phyloP scores from a whole-genome alignment of 2,888 invertebrate species.

The Chloromyia formosa region DNA sequence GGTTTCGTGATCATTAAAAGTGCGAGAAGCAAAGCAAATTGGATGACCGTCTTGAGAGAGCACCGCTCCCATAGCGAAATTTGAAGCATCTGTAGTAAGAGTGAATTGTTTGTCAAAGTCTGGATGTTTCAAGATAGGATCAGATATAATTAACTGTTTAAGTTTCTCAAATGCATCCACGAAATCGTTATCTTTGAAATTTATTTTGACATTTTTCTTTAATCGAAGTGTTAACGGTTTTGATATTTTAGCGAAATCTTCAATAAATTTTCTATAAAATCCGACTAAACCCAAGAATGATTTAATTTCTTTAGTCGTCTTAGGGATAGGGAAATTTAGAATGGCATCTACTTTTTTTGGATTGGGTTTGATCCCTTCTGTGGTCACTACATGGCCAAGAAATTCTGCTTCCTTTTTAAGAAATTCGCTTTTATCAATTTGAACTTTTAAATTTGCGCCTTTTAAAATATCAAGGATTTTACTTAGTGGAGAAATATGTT shows the following conservation, averaged over 20 bases:
- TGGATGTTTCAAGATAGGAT: conserved; percentile 46
- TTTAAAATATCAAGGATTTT: conserved; percentile 51
- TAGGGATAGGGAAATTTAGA: conserved; percentile 51
- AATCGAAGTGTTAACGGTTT: neutral
- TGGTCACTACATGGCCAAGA: conserved; percentile 54
- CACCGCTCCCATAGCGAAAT: conserved; percentile 49
- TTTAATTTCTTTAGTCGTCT: conserved; percentile 53
- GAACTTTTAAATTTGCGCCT: conserved; percentile 15
- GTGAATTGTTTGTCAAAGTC: conserved; percentile 49
- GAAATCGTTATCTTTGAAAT: neutral
- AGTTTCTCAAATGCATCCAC: conserved; percentile 18
- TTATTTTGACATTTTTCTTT: neutral
- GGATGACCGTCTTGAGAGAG: conserved; percentile 48
- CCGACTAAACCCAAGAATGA: conserved; percentile 51
- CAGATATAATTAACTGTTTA: neutral
- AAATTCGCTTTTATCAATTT: conserved; percentile 27
- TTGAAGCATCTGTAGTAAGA: conserved; percentile 47
- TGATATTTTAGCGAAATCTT: neutral
- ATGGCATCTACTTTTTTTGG: conserved; percentile 53
- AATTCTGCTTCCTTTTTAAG: conserved; percentile 44
- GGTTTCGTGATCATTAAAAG: conserved; percentile 48
- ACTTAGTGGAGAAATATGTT: conserved; percentile 51
- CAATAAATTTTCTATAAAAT: neutral
- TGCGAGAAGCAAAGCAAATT: conserved; percentile 48
- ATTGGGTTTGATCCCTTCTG: conserved; percentile 54